Base-by-base conservation (phyloP, 2,113 vertebrate genomes). In the Gopherus evgoodei region DNA sequence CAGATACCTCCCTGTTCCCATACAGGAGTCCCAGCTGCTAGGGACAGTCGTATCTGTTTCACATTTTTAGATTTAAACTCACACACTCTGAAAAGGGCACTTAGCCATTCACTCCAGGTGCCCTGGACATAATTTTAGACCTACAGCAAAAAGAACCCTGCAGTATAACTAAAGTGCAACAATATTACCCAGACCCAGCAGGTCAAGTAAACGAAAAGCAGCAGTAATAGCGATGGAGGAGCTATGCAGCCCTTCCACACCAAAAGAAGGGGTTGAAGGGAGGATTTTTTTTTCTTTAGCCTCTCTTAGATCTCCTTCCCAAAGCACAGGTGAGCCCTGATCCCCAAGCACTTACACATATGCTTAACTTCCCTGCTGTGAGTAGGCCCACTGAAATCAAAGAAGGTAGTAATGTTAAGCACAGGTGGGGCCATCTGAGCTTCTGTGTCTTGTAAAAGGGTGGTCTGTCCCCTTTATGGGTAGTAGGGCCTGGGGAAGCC, bases 211-310 rank as follows among this genome's bases (percentile, higher is more conserved):
- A 53, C 17, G 47, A 56, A 85, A 59, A 85, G 19, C 8, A 38
- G 72, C 9, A 5, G 1, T 24, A 44, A 11, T 5, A 19, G 62
- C 79, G 42, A 22, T 0, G 1, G 6, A 52, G 47, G 72, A 38
- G 69, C 5, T 27, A 11, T 12, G 56, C 56, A 57, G 56, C 5
- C 56, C 10, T 57, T 57, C 11, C 25, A 57, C 11, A 57, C 56
- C 56, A 57, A 57, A 53, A 57, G 24, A 24, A 57, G 4, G 22
- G 56, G 56, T 24, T 24, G 56, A 11, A 57, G 56, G 56, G 56
- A 57, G 25, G 56, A 57, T 25, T 25, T 57, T 52, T 56, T 24
- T 24, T 56, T 4, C 22, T 56, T 56, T 56, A 56, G 54, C 54
- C 9, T 56, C 54, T 56, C 54, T 56, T 56, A 25, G 54, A 24